Percentiles rank a stretch among this genome's conserved stretches.
Evolutionary conservation across 2,888 invertebrate species (phyloP).

Genomic region (Rhyacophila evoluta): DNA sequence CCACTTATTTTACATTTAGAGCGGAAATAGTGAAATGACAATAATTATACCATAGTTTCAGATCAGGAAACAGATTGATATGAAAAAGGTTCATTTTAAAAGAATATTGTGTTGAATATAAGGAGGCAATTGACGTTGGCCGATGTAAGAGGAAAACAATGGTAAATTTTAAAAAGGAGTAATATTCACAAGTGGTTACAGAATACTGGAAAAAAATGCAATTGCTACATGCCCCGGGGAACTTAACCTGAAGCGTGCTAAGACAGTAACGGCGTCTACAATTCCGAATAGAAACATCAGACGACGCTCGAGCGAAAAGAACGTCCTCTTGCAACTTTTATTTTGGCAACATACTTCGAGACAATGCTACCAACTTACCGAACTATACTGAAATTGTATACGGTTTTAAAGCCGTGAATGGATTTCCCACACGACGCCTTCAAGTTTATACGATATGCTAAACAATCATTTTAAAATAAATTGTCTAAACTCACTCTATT

Average conservation of each 20-base stretch:
- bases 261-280: conserved; percentile 3
- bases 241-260: not conserved
- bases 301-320: not conserved
- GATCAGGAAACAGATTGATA: not conserved
- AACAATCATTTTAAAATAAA: not conserved
- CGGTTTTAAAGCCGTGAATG: not conserved
- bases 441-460: not conserved
- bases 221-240: conserved; percentile 22
- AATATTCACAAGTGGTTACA: not conserved
- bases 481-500: not conserved
- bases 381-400: conserved; percentile 1
- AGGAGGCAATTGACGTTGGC: not conserved
- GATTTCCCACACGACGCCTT: conserved; percentile 3
- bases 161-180: not conserved
- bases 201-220: conserved; percentile 17
- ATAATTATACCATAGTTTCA: not conserved
- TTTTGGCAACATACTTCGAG: conserved; percentile 1
- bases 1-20: too few relatives aligned
- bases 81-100: too few relatives aligned
- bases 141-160: not conserved
- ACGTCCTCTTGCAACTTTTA: not conserved
- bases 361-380: not conserved
- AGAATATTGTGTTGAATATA: too few relatives aligned
- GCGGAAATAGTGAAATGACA: too few relatives aligned
- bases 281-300: conserved; percentile 14